Percentiles rank a stretch among this genome's conserved stretches.
Evolutionary conservation across 2,113 vertebrate genomes (phyloP).

Genomic region (Pitta sordida): DNA sequence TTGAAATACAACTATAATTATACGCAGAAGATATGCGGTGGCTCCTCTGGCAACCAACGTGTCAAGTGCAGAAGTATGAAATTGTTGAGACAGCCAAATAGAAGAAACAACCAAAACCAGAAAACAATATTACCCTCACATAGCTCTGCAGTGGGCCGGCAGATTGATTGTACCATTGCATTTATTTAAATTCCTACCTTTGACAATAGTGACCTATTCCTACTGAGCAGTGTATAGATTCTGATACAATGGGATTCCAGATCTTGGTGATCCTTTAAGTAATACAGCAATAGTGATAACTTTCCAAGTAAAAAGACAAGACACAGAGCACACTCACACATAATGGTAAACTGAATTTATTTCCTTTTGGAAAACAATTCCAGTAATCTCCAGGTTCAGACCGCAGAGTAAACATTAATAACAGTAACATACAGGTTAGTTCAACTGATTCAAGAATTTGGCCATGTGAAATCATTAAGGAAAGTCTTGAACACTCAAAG

Average conservation of each 20-base stretch:
- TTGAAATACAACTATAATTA: not conserved
- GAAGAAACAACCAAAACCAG: not conserved
- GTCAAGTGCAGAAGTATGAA: not conserved
- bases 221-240: not conserved
- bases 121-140: not conserved
- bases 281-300: not conserved
- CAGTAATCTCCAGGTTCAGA: constrained; percentile 98
- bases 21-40: not conserved
- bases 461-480: constrained; percentile 85
- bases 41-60: not conserved
- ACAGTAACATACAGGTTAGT: constrained; percentile 97
- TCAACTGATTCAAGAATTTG: constrained; percentile 88
- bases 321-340: constrained; percentile 64
- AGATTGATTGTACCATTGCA: not conserved
- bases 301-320: constrained; percentile 70
- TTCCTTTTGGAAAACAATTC: constrained; percentile 87
- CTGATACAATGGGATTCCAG: not conserved
- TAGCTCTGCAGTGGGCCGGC: constrained; percentile 9
- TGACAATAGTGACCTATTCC: not conserved
- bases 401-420: constrained; percentile 98
- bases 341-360: constrained; percentile 90
- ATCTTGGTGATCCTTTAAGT: not conserved
- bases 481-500: constrained; percentile 85
- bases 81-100: not conserved
- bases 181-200: not conserved